Base-by-base conservation (phyloP, 2,797 vertebrate genomes). In the Okamejei kenojei region DNA sequence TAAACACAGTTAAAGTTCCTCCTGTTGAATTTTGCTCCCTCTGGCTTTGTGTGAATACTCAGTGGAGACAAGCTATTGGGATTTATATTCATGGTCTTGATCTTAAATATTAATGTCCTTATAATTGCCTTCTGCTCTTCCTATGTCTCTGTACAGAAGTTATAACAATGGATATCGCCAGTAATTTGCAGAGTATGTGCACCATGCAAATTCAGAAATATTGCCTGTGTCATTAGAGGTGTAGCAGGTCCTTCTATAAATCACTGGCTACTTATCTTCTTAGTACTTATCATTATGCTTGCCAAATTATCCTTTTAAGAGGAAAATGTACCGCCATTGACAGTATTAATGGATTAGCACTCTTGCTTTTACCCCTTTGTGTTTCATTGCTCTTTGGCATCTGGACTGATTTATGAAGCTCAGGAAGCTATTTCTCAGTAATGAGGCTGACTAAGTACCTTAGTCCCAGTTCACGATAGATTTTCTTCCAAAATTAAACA, bases 61-160 rank as follows among this genome's bases (percentile, higher is more conserved):
- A 26, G 21, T 90, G 29, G 61, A 15, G 15, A 19, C n/a, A 90
- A 90, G 26, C n/a, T 90, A 90, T 74, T 68, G 45, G 15, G 21
- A 54, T 26, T 10, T n/a, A n/a, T 74, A 74, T 74, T 54, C 38
- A 15, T 35, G 35, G 26, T 92, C 71, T 45, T 38, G 23, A 26
- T 73, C 90, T 54, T 92, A 92, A 90, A 92, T 45, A 92, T 76
- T 29, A 92, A 54, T 92, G 35, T 21, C 10, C 54, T 74, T 73
- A 71, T 35, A 38, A 38, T 35, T 90, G 63, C 26, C 32, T 71
- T 71, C 17, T 32, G 26, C 23, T 10, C 7, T 38, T 88, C 32
- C 71, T 9, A 19, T 73, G 21, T 32, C 65, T 7, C n/a, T 68
- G 1, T 88, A 17, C n/a, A 88, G 19, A 88, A 68, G 17, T 74